Evolutionary conservation across 1,140 invertebrate species (phyloP), one percentile per base, ranked within the genome.

Genomic region (Drosophila obscura): DNA sequence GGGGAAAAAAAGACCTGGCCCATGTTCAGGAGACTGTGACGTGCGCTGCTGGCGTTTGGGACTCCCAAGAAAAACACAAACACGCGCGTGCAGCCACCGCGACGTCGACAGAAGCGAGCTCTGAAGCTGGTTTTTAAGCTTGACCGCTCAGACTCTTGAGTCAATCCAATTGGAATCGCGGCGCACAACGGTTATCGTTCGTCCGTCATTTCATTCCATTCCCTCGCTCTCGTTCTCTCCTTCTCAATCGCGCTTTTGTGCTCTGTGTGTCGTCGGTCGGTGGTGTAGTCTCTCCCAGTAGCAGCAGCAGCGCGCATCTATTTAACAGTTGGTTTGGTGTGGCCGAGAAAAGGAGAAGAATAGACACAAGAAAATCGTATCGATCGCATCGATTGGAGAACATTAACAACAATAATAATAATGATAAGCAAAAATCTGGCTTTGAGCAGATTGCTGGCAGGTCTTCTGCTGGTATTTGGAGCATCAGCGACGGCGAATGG

Each of bases 81-180:
- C 48, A 77, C 45, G 41, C 11, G 64, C 35, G n/a, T n/a, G 15
- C 22, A 63, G 50, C 24, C 24, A 24, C 24, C 5, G 7, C 43
- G 26, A 39, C 61, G 39, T 9, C 49, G 26, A 45, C 15, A 39
- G 50, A 45, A 45, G 43, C 45, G 55, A 71, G 65, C 64, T 71
- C 56, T 22, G 41, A 73, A 85, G 80, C 82, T 88, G 83, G 83
- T 83, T 88, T 83, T 89, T 77, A 80, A 88, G 64, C 67, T 51
- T 51, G 72, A n/a, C 15, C 44, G 49, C 56, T 59, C 50, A 56
- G 48, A 45, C 46, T 60, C 78, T 71, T 73, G 61, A 82, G 73
- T 83, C 84, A 88, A 68, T 88, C 76, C 79, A 83, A 57, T 80
- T 80, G 72, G 76, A 82, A 64, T 61, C 46, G 72, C 64, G 9